Evolutionary conservation across 2,888 invertebrate species (phyloP).

Genomic region (Ypsolopha scabrella): DNA sequence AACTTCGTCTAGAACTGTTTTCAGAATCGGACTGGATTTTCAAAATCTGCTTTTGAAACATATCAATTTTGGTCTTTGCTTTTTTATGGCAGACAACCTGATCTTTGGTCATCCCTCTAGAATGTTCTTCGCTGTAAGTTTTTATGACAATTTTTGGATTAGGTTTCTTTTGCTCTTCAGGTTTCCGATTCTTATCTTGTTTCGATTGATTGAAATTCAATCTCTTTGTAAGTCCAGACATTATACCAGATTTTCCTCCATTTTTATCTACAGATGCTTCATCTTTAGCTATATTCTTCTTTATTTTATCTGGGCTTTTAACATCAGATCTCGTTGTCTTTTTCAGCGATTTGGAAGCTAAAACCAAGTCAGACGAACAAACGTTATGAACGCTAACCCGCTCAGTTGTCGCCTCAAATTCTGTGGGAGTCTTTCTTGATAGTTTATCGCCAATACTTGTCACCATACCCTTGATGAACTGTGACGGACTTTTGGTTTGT

Average conservation of each 20-base stretch:
- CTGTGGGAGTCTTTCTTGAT: conserved; percentile 21
- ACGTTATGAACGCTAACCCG: conserved; percentile 43
- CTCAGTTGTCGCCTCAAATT: conserved; percentile 20
- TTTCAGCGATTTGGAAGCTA: conserved; percentile 36
- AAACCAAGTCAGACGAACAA: conserved; percentile 39
- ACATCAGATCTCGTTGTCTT: conserved; percentile 20
- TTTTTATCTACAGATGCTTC: conserved; percentile 22
- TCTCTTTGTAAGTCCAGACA: conserved; percentile 46
- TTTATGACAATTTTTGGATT: conserved; percentile 56
- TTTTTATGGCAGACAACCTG: conserved; percentile 53
- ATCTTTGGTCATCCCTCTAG: conserved; percentile 40
- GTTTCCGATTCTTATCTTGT: conserved; percentile 32
- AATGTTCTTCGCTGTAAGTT: conserved; percentile 49
- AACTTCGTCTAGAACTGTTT: conserved; percentile 43
- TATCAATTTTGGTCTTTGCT: conserved; percentile 58
- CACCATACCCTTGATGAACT: conserved; percentile 35
- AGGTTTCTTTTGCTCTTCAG: conserved; percentile 22
- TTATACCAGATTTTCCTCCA: conserved; percentile 24
- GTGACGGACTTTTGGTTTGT: conserved; percentile 32
- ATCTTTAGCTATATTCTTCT: conserved; percentile 4
- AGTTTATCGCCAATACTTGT: conserved; percentile 37
- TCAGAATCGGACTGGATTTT: conserved; percentile 53
- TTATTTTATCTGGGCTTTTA: conserved; percentile 5
- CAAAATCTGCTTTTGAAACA: conserved; percentile 60
- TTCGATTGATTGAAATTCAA: conserved; percentile 49